Base-by-base conservation (phyloP, 2,113 vertebrate species). In the Amphilophus citrinellus region DNA sequence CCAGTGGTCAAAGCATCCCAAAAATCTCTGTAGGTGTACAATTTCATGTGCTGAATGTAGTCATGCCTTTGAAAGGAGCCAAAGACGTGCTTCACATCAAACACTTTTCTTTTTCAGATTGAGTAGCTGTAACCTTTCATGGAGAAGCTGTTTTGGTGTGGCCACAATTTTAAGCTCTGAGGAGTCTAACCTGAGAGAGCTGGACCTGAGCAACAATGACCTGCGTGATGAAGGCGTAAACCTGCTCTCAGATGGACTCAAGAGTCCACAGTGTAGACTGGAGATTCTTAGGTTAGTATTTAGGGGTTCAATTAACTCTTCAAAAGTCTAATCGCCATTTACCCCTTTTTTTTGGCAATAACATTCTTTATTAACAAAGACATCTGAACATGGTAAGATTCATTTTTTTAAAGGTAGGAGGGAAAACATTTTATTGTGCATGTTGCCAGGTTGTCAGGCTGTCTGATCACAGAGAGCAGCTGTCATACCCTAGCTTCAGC, bases 131-230 rank as follows among this genome's bases (percentile, higher is more conserved):
- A 71, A 84, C 17, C 83, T 91, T 32, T 76, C 85, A 5, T 3
- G 0, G 3, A 81, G 4, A 76, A 89, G 77, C 57, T 85, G 83
- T 61, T n/a, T 14, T 68, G 22, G 11, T 62, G 32, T 91, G 57
- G 22, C 15, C 13, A 14, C 73, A 35, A 60, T 81, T 76, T 9
- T 91, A 3, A 80, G 8, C 2, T 76, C 83, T 15, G 57, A 65
- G 7, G 79, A 20, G 27, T 85, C 27, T 20, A 14, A 2, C 42
- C 71, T 91, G 79, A 87, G 47, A 65, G 77, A 79, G 30, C 30
- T 91, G 63, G 87, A 91, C 59, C 61, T 91, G 66, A 79, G 77
- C n/a, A 37, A 66, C 77, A 79, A 79, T 57, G 32, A 79, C 20
- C 61, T 91, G 32, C 3, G 11, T 0, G 81, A 91, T 53, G 6